Evolutionary conservation across 1,140 invertebrate genomes (phyloP), one percentile per base, ranked within the genome.

Genomic region (Coptotermes formosanus): DNA sequence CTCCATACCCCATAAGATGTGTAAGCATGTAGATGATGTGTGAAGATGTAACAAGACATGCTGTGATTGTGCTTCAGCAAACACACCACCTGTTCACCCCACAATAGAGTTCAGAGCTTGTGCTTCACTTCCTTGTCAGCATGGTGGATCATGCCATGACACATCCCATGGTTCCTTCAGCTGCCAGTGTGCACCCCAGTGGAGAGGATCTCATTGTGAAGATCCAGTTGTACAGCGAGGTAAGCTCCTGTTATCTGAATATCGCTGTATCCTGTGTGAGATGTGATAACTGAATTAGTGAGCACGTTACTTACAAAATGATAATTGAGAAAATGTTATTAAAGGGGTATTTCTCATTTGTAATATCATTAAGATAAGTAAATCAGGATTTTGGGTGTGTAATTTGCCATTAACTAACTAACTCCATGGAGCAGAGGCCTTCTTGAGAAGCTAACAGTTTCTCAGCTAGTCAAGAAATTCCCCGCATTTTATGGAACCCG

Each of bases 101-200:
- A 94, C 93, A 85, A 93, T 94, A 88, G 94, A 95, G 89, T 94
- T 94, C 88, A 92, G 93, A 85, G 95, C 95, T 16, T 97, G 96
- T 90, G 91, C 93, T 87, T 95, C 94, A 82, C 94, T 94, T 87
- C 96, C 96, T 8, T 97, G 96, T 91, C 93, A 95, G 88, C 94
- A 94, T 89, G 94, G 94, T 82, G 95, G 95, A 25, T 96, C 94
- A 69, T 98, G 97, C 91, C 93, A 95, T 88, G 94, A 95, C 89
- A 90, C 95, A 81, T 93, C 95, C 11, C 93, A 93, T 59, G 93
- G 94, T 7, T 94, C 94, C 14, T 97, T 96, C 90, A 93, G 93
- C 32, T 98, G 97, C 91, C 92, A 95, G 52, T 98, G 97, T 91
- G 90, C 93, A 32, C 92, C 93, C 82, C 94, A 94, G 88, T 94